These are phyloP conservation scores for Sinotaia quadrata DNA, from an alignment of 2,888 invertebrate species.

Conservation along the genomic window DNA sequence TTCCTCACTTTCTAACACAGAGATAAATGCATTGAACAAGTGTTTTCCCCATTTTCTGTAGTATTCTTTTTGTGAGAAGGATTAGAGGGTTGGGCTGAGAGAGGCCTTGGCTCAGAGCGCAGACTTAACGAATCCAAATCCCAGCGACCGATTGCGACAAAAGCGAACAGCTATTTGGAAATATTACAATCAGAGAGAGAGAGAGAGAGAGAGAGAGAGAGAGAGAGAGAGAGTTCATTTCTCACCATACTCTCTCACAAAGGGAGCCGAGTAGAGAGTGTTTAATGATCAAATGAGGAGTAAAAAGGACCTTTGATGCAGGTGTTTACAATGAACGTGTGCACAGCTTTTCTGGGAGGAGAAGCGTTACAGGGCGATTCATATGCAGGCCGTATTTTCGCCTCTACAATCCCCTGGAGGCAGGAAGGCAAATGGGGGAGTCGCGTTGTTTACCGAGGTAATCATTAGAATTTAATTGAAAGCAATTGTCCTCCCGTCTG, in stretches of 20 bases:
- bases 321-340: not conserved
- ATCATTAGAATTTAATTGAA: slow-evolving; percentile 58
- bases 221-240: not conserved
- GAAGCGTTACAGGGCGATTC: not conserved
- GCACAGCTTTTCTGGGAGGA: slow-evolving; percentile 12
- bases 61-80: too few species aligned
- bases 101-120: too few species aligned
- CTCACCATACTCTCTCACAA: too few species aligned
- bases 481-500: slow-evolving; percentile 40
- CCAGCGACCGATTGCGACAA: too few species aligned
- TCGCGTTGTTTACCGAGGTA: slow-evolving; percentile 46
- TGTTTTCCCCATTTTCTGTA: too few species aligned
- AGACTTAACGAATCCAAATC: too few species aligned
- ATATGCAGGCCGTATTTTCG: slow-evolving; percentile 18
- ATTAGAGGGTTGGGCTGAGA: too few species aligned
- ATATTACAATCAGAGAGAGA: too few species aligned
- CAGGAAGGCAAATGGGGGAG: slow-evolving; percentile 22
- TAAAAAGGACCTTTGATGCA: not conserved
- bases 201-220: not conserved
- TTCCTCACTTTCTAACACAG: too few species aligned
- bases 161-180: too few species aligned
- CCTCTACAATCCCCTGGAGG: slow-evolving; percentile 14
- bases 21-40: too few species aligned
- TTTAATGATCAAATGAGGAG: not conserved
- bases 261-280: too few species aligned